Conservation (phyloP, 2,113 vertebrate genomes). For the Phalacrocorax aristotelis region DNA sequence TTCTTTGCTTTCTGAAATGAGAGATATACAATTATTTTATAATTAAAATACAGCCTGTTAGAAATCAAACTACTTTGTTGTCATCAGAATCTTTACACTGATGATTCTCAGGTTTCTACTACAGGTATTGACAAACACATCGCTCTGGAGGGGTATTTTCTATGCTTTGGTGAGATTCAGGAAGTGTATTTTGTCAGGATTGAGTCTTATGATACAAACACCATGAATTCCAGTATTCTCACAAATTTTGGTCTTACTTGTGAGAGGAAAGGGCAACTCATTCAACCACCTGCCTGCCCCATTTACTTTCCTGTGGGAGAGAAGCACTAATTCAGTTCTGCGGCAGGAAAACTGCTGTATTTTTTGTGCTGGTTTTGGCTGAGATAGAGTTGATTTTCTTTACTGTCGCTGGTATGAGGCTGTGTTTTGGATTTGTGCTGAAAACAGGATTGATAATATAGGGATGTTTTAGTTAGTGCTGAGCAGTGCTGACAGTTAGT, state of each 20-base stretch:
- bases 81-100: not conserved
- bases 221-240: not conserved
- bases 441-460: no score
- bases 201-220: not conserved
- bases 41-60: not conserved
- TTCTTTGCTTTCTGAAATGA: not conserved
- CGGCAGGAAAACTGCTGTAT: not conserved
- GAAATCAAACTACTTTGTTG: not conserved
- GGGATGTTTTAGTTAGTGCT: no score
- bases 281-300: not conserved
- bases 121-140: not conserved
- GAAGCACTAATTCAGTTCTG: not conserved
- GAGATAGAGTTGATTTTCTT: no score
- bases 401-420: no score
- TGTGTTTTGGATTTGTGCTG: no score
- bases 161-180: not conserved
- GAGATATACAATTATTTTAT: not conserved
- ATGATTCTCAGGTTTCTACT: not conserved
- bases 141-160: not conserved
- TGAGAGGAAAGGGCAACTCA: not conserved
- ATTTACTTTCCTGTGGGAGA: not conserved
- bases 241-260: not conserved
- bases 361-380: no score
- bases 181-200: not conserved
- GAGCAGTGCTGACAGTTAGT: no score